Conservation (phyloP, 1,140 invertebrate genomes). For the Proctacanthus coquilletti region DNA sequence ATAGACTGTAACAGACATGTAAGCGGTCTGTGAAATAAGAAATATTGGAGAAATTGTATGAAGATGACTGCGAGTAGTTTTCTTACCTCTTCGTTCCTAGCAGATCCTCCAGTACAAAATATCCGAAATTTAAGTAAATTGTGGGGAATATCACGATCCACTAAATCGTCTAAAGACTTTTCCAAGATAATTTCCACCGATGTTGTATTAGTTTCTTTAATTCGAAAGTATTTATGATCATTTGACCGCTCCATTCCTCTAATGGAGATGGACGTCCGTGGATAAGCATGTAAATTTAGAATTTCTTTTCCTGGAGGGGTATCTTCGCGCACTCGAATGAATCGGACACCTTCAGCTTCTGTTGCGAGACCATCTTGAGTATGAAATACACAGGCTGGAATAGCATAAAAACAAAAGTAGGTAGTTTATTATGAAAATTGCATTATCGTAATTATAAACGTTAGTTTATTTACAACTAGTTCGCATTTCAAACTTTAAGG, state of each 20-base stretch:
- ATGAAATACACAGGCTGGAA: slow-evolving; percentile 20
- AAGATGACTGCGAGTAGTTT: not conserved
- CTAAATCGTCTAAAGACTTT: slow-evolving; percentile 57
- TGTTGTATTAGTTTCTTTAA: slow-evolving; percentile 41
- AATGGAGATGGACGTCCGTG: slow-evolving; percentile 18
- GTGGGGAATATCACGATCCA: slow-evolving; percentile 60
- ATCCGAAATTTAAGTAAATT: slow-evolving; percentile 71
- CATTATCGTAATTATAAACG: too few species aligned
- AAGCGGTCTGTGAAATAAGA: slow-evolving; percentile 13
- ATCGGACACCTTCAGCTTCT: slow-evolving; percentile 28
- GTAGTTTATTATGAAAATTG: not conserved
- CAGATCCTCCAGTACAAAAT: slow-evolving; percentile 34
- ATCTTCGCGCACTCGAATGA: slow-evolving; percentile 26
- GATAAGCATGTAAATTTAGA: slow-evolving; percentile 23
- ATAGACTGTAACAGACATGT: slow-evolving; percentile 67
- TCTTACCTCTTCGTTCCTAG: slow-evolving; percentile 30
- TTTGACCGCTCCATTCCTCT: slow-evolving; percentile 15
- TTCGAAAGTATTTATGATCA: slow-evolving; percentile 27
- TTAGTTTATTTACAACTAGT: too few species aligned
- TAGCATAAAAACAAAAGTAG: not conserved
- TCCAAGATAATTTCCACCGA: slow-evolving; percentile 55
- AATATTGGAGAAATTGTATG: slow-evolving; percentile 1
- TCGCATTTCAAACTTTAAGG: too few species aligned
- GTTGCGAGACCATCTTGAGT: slow-evolving; percentile 19
- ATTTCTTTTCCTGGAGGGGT: slow-evolving; percentile 24